phyloP scores from a whole-genome alignment of 1,140 invertebrate genomes.

The Sinella curviseta region DNA sequence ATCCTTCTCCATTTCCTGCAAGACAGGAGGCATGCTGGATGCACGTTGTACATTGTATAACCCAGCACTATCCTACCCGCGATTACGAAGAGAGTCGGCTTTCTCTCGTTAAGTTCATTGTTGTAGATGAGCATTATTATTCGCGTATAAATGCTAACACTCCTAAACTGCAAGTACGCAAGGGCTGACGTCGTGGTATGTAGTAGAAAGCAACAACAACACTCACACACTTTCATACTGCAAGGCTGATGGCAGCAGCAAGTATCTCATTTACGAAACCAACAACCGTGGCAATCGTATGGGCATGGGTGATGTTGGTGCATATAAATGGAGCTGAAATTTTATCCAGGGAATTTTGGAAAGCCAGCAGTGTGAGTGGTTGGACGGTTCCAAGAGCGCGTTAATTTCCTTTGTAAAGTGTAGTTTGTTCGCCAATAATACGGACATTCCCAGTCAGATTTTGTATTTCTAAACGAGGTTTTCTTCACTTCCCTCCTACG shows the following conservation, averaged over 20 bases:
- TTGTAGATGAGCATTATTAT: conserved; percentile 1
- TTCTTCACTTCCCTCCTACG: neutral
- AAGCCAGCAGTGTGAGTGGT: neutral
- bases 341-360: neutral
- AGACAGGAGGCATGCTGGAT: neutral
- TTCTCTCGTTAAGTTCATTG: neutral
- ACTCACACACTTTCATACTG: neutral
- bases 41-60: neutral
- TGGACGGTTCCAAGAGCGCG: neutral
- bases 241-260: neutral
- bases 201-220: neutral
- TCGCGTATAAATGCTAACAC: neutral
- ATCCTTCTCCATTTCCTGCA: neutral
- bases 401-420: conserved; percentile 4
- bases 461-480: neutral
- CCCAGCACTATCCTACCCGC: neutral
- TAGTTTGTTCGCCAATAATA: neutral
- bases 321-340: neutral
- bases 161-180: neutral
- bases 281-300: conserved; percentile 10
- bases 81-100: neutral
- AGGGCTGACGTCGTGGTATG: neutral
- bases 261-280: conserved; percentile 20
- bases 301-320: neutral
- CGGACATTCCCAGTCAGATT: neutral